Base-by-base conservation (phyloP, 1,140 invertebrate genomes). In the Onthophagus taurus region DNA sequence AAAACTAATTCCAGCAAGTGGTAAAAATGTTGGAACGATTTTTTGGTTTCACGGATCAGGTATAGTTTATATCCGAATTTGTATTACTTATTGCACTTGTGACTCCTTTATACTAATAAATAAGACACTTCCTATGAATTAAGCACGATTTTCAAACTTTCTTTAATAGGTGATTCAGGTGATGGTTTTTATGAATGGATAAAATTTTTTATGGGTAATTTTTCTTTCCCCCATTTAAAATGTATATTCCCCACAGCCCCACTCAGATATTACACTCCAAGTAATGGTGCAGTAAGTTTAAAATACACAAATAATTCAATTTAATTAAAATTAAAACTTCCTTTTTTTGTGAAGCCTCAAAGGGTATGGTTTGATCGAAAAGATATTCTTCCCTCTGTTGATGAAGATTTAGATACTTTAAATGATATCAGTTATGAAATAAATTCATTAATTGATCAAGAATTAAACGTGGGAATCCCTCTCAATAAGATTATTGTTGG, bases 341-440 rank as follows among this genome's bases (percentile, higher is more conserved):
- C 43, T 11, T 38, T 44, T 26, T 63, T 67, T 33, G 44, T 74
- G 72, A 24, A 45, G n/a, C n/a, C n/a, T 3, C 68, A 64, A 34
- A 75, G 75, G 64, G 80, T 85, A 0, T 85, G 82, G 82, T 84
- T 83, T 61, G 77, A 85, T 55, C 67, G 81, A 14, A 53, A 63
- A 21, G 66, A 66, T 14, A 72, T 85, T 24, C 65, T 63, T 30
- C 74, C 72, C 23, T 62, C 71, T 41, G 76, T 70, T 1, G 62
- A 71, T 17, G 81, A 85, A 65, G 64, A 74, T 37, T 47, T 58
- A 43, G 67, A 75, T 24, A 80, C 79, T 5, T 50, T 85, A 37
- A 62, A 72, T 13, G 54, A 61, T 36, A 77, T 77, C n/a, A 74
- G 75, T 49, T 54, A 65, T 8, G 63, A 66, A 44, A 62, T 81